phyloP scores from a whole-genome alignment of 2,888 invertebrate species.

The Agonopterix subpropinquella region DNA sequence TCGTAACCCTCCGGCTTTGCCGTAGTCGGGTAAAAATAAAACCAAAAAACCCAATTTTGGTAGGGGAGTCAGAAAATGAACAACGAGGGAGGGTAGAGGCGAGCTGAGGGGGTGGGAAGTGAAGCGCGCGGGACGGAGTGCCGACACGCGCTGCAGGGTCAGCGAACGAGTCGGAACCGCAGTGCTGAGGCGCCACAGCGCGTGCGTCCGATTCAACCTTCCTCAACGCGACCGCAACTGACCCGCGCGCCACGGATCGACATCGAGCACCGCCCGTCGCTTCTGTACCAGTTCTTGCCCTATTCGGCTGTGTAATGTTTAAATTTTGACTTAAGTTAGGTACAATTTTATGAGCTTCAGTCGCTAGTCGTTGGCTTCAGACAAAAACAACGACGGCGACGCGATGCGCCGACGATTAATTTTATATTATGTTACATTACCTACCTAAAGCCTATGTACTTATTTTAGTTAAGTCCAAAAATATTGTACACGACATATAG shows the following conservation, averaged over 20 bases:
- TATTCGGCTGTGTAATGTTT: background rate
- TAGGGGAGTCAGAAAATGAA: constrained; percentile 11
- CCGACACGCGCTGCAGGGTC: constrained; percentile 75
- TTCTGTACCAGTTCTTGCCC: constrained; percentile 7
- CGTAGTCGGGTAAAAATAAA: background rate
- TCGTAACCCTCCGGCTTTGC: too few species aligned
- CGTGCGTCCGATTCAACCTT: constrained; percentile 75
- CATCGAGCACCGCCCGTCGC: constrained; percentile 1
- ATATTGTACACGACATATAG: too few species aligned
- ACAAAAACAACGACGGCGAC: too few species aligned
- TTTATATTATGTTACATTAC: too few species aligned
- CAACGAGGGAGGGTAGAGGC: constrained; percentile 32
- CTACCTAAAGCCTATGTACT: too few species aligned
- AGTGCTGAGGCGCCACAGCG: constrained; percentile 52
- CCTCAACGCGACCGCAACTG: constrained; percentile 75
- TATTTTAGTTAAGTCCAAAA: too few species aligned
- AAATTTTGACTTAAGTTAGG: too few species aligned
- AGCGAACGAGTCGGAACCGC: constrained; percentile 66
- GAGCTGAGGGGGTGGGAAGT: constrained; percentile 25
- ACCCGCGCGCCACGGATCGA: constrained; percentile 42
- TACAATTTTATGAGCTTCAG: too few species aligned
- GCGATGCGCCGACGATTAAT: too few species aligned
- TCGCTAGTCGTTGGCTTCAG: too few species aligned
- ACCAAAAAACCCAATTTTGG: background rate
- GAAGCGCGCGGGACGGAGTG: constrained; percentile 46